phyloP scores from a whole-genome alignment of 2,888 invertebrate species.

The Antheraea yamamai region DNA sequence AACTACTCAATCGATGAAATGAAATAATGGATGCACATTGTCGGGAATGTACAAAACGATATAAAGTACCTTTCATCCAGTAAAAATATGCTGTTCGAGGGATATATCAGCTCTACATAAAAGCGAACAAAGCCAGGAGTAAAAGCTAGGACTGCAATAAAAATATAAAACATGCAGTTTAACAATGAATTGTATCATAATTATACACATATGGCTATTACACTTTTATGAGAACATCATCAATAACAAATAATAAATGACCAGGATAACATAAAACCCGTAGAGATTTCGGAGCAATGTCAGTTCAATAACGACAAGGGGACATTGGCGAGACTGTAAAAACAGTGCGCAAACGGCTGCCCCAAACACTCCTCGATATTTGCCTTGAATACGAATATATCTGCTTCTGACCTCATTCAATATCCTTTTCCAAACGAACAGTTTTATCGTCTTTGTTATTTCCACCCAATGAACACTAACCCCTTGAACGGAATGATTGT shows the following conservation, averaged over 20 bases:
- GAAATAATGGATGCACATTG: too few relatives aligned
- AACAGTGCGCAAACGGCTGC: conserved; percentile 68
- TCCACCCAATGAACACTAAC: conserved; percentile 78
- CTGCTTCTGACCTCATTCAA: conserved; percentile 78
- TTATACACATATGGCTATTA: conserved; percentile 24
- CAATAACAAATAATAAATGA: conserved; percentile 27
- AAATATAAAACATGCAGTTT: too few relatives aligned
- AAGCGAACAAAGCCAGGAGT: too few relatives aligned
- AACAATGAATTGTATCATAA: conserved; percentile 23
- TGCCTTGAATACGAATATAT: conserved; percentile 72
- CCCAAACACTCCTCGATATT: conserved; percentile 67
- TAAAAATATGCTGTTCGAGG: too few relatives aligned
- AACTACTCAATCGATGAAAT: too few relatives aligned
- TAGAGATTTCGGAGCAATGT: conserved; percentile 46
- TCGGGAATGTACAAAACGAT: too few relatives aligned
- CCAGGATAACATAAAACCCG: conserved; percentile 28
- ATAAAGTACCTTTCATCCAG: too few relatives aligned
- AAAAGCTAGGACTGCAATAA: too few relatives aligned
- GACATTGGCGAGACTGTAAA: conserved; percentile 55
- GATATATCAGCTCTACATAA: too few relatives aligned
- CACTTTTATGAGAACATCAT: conserved; percentile 24
- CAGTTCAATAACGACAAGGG: conserved; percentile 48
- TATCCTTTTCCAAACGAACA: conserved; percentile 79
- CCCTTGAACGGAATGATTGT: conserved; percentile 72
- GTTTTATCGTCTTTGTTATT: conserved; percentile 80